phyloP scores from a whole-genome alignment of 1,140 invertebrate genomes.

The Chionoecetes opilio region DNA sequence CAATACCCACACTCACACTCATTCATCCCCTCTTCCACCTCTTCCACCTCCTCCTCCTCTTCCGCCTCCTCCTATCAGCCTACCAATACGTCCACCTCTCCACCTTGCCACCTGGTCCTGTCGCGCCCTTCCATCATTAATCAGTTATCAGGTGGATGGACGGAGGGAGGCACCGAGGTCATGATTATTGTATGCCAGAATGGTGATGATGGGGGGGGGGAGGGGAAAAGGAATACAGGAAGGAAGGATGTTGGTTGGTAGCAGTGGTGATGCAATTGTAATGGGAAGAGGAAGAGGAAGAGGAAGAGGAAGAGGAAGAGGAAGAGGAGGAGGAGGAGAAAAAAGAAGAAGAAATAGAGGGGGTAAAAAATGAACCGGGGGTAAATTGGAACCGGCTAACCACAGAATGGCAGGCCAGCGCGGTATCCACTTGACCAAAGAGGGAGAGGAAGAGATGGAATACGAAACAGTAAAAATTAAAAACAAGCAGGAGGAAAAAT shows the following conservation, averaged over 20 bases:
- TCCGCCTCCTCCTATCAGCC: no score
- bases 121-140: no score
- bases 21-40: no score
- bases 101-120: no score
- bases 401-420: no score
- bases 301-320: neutral
- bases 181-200: constrained; percentile 4
- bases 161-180: neutral
- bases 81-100: neutral
- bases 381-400: no score
- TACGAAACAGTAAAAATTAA: neutral
- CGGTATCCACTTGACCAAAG: no score
- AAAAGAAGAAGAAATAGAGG: neutral
- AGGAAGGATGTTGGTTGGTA: no score
- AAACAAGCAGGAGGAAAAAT: neutral
- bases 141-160: neutral
- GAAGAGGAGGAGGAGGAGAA: neutral
- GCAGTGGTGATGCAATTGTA: no score
- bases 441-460: neutral
- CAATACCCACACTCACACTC: no score
- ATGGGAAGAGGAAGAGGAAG: neutral
- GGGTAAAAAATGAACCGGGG: no score
- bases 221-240: neutral
- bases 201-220: neutral
- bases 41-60: neutral